Evolutionary conservation across 2,113 vertebrate genomes (phyloP), one percentile per base, ranked within the genome.

Genomic region (Acrocephalus arundinaceus): DNA sequence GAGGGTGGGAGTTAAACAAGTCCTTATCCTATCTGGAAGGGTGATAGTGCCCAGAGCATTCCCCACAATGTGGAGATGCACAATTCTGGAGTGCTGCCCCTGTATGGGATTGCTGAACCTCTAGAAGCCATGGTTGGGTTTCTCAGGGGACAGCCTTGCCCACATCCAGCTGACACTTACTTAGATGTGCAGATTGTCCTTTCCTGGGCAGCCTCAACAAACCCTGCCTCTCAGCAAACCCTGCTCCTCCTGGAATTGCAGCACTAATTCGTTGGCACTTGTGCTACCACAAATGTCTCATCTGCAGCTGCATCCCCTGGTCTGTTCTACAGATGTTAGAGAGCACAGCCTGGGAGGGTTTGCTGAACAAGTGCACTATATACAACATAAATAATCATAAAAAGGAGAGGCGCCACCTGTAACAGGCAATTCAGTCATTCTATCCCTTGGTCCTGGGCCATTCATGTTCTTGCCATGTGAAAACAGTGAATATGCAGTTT

Each of bases 181-280:
- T 65, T 15, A 54, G 20, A 70, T 3, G 22, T 9, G 37, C 41
- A 89, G 66, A 43, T 28, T 91, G 39, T 21, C 31, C 48, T 65
- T 80, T 73, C 54, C 62, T 85, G 59, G 33, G 24, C 17, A 68
- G 43, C 30, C 63, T 22, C 43, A 61, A 18, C 43, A 93, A 79
- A 41, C 17, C 23, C 65, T 68, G 49, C 37, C 37, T 52, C 78
- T 57, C 6, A 61, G n/a, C 43, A 68, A 68, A 39, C 12, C 45
- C 73, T 62, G 77, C 73, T 78, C 15, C 54, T 90, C 85, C 63
- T 66, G 57, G 87, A 79, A 70, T 12, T 85, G 62, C 77, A 80
- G 23, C 55, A 22, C 7, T 51, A 54, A 83, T 35, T 35, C 35
- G 35, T 35, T 35, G 35, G 66, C 33, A 61, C 45, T 13, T 35